Evolutionary conservation across 2,797 vertebrate species (phyloP), one percentile per base, ranked within the genome.

Genomic region (Channa striata): DNA sequence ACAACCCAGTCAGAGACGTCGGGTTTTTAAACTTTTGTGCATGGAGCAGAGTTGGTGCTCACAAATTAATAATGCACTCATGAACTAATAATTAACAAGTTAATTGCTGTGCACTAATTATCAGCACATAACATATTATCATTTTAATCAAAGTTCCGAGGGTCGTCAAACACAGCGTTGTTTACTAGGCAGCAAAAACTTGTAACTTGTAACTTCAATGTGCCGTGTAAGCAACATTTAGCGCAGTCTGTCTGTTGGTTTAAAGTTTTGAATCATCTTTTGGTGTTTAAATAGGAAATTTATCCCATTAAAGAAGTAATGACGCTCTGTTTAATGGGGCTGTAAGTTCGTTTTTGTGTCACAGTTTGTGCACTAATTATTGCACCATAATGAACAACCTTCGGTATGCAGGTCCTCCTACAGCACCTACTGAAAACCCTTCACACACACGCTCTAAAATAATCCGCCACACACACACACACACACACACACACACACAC

Each of bases 311-410:
- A 21, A 37, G 37, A 54, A 14, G 23, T 40, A 58, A 46, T 43
- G 11, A 67, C 19, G 67, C 37, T 8, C 0, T 17, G 16, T 59
- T 68, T 80, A 77, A 72, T 51, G 54, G 23, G 34, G 46, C 59
- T 64, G 61, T 64, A 39, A 59, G 40, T 34, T 25, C 0, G 0
- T n/a, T 50, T 59, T 71, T 42, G 61, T 64, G 57, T 59, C 21
- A n/a, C 16, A 3, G n/a, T 64, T 58, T 74, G 40, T 43, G 14
- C 33, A 23, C 33, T 60, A 68, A 81, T 71, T 33, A 59, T 59
- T 54, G 37, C 23, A 17, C 16, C 11, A 8, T 39, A 62, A 73
- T 78, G 42, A 73, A 50, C 53, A 65, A 54, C 20, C 46, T 33
- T 50, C 40, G 36, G 14, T 12, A 1, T 50, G 36, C 8, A 59